Evolutionary conservation across 1,140 invertebrate species (phyloP), one percentile per base, ranked within the genome.

Genomic region (Heliconius melpomene): DNA sequence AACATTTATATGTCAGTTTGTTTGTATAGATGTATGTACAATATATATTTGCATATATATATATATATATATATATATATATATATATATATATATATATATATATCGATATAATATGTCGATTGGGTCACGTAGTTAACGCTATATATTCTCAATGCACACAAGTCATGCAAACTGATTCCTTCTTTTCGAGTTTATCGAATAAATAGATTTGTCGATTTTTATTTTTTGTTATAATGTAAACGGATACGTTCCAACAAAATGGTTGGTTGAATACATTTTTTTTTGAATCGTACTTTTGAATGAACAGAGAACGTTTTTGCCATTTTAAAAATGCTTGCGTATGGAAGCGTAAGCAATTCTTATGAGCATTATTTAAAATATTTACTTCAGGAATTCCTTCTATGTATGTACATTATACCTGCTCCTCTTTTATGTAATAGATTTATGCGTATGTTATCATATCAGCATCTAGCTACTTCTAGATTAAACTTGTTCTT

Each of bases 151-250:
- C 60, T 66, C 5, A 66, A n/a, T 66, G 3, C 9, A 16, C 1
- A 29, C 60, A 66, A 66, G 29, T 66, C 26, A 66, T 26, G 60
- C 66, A 82, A 84, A 85, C 85, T 77, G 81, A 82, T 86, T 79
- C 75, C 16, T 74, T 76, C 85, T 85, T 82, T 82, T 84, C 75
- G 72, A 70, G 52, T 75, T 54, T 83, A 36, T 52, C 78, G 52
- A 70, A 79, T 81, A 77, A 83, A 81, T 83, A 79, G 81, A 84
- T 79, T 79, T 80, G 57, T 78, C 77, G 57, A 81, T 72, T 83
- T 83, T 83, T 82, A 75, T 82, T 85, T 85, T 86, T 80, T 57
- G 54, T 78, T 72, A 87, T 83, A 88, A 88, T 85, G 79, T 60
- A 72, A 79, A 83, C 85, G 83, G 79, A 84, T 84, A 81, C 54